Evolutionary conservation across 2,797 vertebrate genomes (phyloP).

Genomic region (Rhinogobio ventralis): DNA sequence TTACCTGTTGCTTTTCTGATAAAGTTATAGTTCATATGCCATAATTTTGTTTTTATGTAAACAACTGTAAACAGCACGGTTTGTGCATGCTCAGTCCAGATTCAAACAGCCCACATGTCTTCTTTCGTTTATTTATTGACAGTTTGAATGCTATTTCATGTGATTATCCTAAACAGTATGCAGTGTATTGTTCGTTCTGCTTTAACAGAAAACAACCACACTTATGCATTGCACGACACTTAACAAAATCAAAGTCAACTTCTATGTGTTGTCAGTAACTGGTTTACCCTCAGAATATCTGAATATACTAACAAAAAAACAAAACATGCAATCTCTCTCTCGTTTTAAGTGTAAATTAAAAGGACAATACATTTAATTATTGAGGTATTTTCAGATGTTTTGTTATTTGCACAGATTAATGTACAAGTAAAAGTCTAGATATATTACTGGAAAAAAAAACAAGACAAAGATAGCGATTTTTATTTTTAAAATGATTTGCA

Average conservation of each 20-base stretch:
- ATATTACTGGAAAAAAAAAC: not conserved
- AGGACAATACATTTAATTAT: not conserved
- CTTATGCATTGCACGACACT: too few relatives aligned
- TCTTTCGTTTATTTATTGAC: too few relatives aligned
- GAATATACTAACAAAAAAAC: not conserved
- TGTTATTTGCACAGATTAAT: too few relatives aligned
- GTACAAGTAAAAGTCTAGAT: not conserved
- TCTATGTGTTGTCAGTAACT: too few relatives aligned
- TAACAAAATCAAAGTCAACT: too few relatives aligned
- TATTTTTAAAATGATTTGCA: not conserved
- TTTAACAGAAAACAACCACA: not conserved
- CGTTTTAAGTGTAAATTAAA: not conserved
- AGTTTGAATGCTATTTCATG: not conserved
- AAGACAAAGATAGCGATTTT: not conserved
- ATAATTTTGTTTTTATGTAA: not conserved
- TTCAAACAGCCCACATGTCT: not conserved
- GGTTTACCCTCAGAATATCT: not conserved
- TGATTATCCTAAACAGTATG: not conserved
- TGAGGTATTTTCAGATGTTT: too few relatives aligned
- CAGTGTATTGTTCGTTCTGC: not conserved
- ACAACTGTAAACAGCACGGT: conserved; percentile 10
- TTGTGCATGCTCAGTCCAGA: conserved; percentile 7
- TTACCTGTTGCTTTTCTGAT: not conserved
- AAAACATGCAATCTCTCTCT: not conserved
- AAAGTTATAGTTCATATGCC: not conserved